These are phyloP conservation scores for Semaprochilodus insignis DNA, from an alignment of 2,797 vertebrate species.

Conservation along the genomic window DNA sequence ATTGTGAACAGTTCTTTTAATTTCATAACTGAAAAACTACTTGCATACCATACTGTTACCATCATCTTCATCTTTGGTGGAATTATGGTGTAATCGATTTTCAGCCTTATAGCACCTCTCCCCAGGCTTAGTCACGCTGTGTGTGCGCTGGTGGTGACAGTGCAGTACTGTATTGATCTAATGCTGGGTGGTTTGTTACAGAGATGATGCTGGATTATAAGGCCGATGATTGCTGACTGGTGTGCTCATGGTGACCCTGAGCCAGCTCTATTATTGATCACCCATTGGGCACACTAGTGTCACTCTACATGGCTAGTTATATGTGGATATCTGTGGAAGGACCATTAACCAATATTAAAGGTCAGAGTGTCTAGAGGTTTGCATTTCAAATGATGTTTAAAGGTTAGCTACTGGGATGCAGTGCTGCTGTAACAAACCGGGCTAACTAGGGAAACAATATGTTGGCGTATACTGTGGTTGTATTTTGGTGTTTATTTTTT, in stretches of 20 bases:
- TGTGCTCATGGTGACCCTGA: background rate
- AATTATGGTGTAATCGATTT: background rate
- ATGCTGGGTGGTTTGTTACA: background rate
- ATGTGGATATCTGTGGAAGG: background rate
- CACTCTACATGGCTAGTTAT: background rate
- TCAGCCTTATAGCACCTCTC: background rate
- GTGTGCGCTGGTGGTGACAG: background rate
- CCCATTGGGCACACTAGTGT: background rate
- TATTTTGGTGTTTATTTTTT: no score
- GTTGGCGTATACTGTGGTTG: background rate
- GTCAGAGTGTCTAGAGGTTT: background rate
- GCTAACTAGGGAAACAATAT: background rate
- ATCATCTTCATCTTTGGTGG: background rate
- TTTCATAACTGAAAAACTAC: background rate
- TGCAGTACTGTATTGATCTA: background rate
- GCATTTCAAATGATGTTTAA: background rate
- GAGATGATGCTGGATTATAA: conserved; percentile 6
- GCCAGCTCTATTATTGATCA: conserved; percentile 19
- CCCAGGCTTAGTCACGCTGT: background rate
- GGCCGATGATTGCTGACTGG: background rate
- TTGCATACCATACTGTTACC: background rate
- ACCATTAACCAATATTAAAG: background rate
- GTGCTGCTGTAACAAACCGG: background rate
- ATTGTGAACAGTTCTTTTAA: background rate
- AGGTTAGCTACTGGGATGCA: background rate